Conservation (phyloP, 2,888 invertebrate species). For the Dasypolia templi region DNA sequence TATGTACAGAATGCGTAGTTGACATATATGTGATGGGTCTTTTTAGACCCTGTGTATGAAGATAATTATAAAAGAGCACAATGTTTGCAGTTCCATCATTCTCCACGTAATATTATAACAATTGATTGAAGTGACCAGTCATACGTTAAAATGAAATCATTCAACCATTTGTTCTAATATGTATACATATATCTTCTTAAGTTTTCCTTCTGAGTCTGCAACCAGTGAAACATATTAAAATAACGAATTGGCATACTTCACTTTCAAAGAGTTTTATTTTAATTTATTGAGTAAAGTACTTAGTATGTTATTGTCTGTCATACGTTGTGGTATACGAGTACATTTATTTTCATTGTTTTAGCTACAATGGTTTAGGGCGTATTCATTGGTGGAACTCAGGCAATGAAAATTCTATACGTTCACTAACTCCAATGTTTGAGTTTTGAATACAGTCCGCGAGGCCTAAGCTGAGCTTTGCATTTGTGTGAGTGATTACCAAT, state of each 20-base stretch:
- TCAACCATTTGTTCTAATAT: neutral
- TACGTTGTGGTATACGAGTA: neutral
- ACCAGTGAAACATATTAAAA: conserved; percentile 4
- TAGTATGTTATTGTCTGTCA: neutral
- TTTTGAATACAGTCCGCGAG: no score
- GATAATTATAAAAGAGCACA: neutral
- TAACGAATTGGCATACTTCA: conserved; percentile 25
- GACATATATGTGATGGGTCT: no score
- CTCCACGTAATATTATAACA: no score
- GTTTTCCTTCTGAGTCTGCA: conserved; percentile 28
- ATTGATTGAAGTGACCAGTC: neutral
- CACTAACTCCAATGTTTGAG: conserved; percentile 22
- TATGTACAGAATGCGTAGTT: no score
- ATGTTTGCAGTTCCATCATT: neutral
- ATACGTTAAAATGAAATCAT: conserved; percentile 26
- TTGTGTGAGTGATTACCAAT: no score
- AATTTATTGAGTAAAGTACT: conserved; percentile 13
- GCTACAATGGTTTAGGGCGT: conserved; percentile 14
- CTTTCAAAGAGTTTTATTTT: conserved; percentile 27
- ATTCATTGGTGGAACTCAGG: conserved; percentile 11
- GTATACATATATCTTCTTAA: conserved; percentile 1
- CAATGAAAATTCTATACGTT: conserved; percentile 31
- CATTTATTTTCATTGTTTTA: conserved; percentile 30
- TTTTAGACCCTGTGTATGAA: no score
- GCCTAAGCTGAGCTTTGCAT: no score